Base-by-base conservation (phyloP, 23 tunicate species). In the Diplosoma virens region DNA sequence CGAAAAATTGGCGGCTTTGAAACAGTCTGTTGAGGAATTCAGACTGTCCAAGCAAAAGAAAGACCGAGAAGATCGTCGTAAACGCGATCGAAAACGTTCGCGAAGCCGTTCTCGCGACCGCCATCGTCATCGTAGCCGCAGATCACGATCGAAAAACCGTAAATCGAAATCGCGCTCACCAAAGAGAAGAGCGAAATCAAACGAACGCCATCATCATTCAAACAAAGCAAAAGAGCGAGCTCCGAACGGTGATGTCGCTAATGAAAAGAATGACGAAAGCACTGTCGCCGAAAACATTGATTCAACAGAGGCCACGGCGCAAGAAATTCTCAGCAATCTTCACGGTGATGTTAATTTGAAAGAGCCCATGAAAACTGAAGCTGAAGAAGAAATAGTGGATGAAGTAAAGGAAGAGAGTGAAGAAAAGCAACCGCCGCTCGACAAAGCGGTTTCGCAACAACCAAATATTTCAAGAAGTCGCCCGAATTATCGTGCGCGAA, bases 1-100 rank as follows among this genome's bases (percentile, higher is more conserved):
- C 29, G 93, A 87, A 33, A 80, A 81, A 65, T 20, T 87, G 0
- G 93, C 93, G 37, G 86, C 82, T 18, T 30, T 80, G 53, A 87
- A 75, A 73, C 52, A 63, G 25, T 48, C 47, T 45, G 80, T 52
- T 14, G 93, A 80, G 20, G 85, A 72, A 26, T 32, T 25, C 28
- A 66, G 45, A 81, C 26, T 33, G 64, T 55, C 47, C 61, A 61
- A 33, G 18, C 30, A 25, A 69, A 87, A 60, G 67, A 37, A 80
- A 67, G 81, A 80, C 67, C 71, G 47, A 34, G 60, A 45, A 31
- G 80, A 71, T 30, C 36, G 81, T 56, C 79, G 41, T 32, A 59
- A 32, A 28, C 48, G 52, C 17, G 55, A 1, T n/a, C 32, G 84
- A 27, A 28, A 31, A 5, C 52, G 93, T 7, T 72, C 81, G 3